A percentile compares a stretch with the other conserved stretches of the same genome.
phyloP scores from a whole-genome alignment of 1,140 invertebrate genomes.

The Anthonomus grandis region DNA sequence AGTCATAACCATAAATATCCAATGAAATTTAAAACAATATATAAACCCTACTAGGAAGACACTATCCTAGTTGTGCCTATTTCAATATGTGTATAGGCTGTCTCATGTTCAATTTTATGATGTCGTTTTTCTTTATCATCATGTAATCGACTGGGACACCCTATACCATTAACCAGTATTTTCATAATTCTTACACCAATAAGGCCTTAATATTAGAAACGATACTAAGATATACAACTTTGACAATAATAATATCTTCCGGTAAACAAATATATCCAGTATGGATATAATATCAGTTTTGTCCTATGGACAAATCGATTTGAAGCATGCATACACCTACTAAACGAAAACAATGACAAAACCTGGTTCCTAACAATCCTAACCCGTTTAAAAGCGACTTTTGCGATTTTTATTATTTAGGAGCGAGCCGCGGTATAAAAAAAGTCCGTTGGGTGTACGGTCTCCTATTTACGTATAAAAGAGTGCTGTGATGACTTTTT shows the following conservation, averaged over 20 bases:
- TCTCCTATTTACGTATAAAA: slow-evolving; percentile 38
- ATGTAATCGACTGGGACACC: neutral
- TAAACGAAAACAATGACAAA: neutral
- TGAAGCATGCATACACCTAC: slow-evolving; percentile 14
- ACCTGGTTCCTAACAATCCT: slow-evolving; percentile 39
- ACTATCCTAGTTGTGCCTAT: too few species aligned
- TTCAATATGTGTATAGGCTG: too few species aligned
- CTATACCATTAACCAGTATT: neutral
- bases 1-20: too few species aligned
- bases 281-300: slow-evolving; percentile 14
- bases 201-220: neutral
- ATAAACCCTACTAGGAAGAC: too few species aligned
- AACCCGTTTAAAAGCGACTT: slow-evolving; percentile 10
- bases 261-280: slow-evolving; percentile 7
- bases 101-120: neutral
- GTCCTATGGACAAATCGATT: slow-evolving; percentile 25
- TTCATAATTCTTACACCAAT: neutral
- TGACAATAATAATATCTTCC: slow-evolving; percentile 1
- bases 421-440: too few species aligned
- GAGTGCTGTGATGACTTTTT: slow-evolving; percentile 46
- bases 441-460: too few species aligned
- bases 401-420: slow-evolving; percentile 36
- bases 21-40: too few species aligned
- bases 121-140: neutral
- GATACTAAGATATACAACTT: neutral